These are phyloP conservation scores for Danaus plexippus DNA, from an alignment of 1,140 invertebrate genomes.

Conservation along the genomic window DNA sequence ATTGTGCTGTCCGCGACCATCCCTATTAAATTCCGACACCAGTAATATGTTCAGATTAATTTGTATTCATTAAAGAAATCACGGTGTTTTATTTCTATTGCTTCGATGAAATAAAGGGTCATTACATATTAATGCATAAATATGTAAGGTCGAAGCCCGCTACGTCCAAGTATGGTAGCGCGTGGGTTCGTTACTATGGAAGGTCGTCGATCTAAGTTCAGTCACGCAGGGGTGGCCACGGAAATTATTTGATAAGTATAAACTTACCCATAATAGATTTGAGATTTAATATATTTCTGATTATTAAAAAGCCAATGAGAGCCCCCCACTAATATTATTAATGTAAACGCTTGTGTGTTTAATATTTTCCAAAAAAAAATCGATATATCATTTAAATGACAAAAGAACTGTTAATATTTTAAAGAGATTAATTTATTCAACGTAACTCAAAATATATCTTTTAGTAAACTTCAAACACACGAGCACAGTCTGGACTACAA, in stretches of 20 bases:
- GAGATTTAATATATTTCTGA: too few relatives aligned
- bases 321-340: too few relatives aligned
- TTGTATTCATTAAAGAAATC: conserved; percentile 7
- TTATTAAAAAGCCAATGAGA: too few relatives aligned
- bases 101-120: conserved; percentile 10
- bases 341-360: too few relatives aligned
- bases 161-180: conserved; percentile 23
- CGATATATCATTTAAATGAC: too few relatives aligned
- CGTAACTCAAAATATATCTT: too few relatives aligned
- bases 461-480: too few relatives aligned
- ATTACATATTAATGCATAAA: conserved; percentile 18
- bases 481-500: too few relatives aligned
- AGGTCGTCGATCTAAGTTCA: conserved; percentile 35
- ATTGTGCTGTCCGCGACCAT: conserved; percentile 7
- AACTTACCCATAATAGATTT: too few relatives aligned
- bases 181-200: conserved; percentile 33
- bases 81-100: conserved; percentile 5
- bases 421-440: too few relatives aligned
- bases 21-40: conserved; percentile 4
- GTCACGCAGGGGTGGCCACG: conserved; percentile 36
- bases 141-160: conserved; percentile 33
- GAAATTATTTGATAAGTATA: conserved; percentile 15
- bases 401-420: too few relatives aligned
- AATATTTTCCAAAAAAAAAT: too few relatives aligned
- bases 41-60: conserved; percentile 7